Conservation (phyloP, 2,113 vertebrate species). For the Nematolebias whitei region DNA sequence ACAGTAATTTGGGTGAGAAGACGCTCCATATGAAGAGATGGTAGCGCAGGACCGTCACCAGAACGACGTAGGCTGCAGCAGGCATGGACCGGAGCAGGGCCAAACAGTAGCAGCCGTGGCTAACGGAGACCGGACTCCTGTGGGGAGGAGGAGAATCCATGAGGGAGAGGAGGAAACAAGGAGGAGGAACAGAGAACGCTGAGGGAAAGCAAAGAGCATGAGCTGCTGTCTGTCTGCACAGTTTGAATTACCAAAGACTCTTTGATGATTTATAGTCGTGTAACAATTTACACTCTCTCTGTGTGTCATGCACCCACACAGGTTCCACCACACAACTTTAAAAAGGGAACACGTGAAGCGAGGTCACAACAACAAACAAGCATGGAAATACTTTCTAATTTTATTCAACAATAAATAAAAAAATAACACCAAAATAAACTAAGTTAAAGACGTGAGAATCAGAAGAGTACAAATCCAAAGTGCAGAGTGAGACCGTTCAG, state of each 20-base stretch:
- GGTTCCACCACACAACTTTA: too few relatives aligned
- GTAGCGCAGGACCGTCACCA: slow-evolving; percentile 91
- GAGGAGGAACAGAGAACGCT: slow-evolving; percentile 1
- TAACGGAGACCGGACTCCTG: slow-evolving; percentile 83
- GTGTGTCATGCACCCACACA: slow-evolving; percentile 3
- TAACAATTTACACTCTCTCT: slow-evolving; percentile 23
- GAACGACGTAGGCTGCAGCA: slow-evolving; percentile 83
- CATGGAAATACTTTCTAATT: too few relatives aligned
- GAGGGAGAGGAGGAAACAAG: slow-evolving; percentile 19
- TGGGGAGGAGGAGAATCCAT: slow-evolving; percentile 37
- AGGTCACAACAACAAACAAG: too few relatives aligned
- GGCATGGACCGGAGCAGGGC: slow-evolving; percentile 87
- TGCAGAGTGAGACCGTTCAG: too few relatives aligned
- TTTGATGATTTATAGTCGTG: slow-evolving; percentile 10
- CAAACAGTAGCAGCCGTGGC: slow-evolving; percentile 90
- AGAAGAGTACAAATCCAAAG: too few relatives aligned
- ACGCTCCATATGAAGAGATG: slow-evolving; percentile 99
- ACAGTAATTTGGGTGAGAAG: slow-evolving; percentile 96
- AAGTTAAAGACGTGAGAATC: too few relatives aligned
- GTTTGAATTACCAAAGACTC: slow-evolving; percentile 14
- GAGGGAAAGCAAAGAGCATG: slow-evolving; percentile 8
- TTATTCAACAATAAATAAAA: too few relatives aligned
- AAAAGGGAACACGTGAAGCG: too few relatives aligned
- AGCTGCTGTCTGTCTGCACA: slow-evolving; percentile 11
- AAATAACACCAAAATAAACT: too few relatives aligned